These are phyloP conservation scores for Epizoanthus illoricatus DNA, from an alignment of 92 coral and sea anemone species.

Conservation along the genomic window DNA sequence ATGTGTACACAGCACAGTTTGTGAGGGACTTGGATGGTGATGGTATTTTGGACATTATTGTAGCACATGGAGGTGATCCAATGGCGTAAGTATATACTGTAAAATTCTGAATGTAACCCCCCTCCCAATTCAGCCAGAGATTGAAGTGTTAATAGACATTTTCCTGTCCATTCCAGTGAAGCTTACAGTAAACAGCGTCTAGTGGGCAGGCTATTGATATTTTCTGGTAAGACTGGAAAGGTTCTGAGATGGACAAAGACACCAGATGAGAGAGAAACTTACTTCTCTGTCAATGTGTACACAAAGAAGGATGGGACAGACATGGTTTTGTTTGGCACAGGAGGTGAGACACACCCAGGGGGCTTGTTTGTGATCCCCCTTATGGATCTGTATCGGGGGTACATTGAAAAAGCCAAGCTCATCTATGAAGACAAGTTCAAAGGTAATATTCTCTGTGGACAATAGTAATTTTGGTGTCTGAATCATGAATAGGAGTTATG, in stretches of 20 bases:
- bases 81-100: slow-evolving; percentile 71
- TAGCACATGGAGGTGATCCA: slow-evolving; percentile 97
- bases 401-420: slow-evolving; percentile 69
- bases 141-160: too few relatives aligned
- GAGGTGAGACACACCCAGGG: slow-evolving; percentile 97
- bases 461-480: too few relatives aligned
- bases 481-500: too few relatives aligned
- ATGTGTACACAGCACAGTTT: slow-evolving; percentile 92
- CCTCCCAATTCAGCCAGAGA: background rate
- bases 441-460: slow-evolving; percentile 52
- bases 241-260: slow-evolving; percentile 82
- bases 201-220: slow-evolving; percentile 81
- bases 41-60: slow-evolving; percentile 86
- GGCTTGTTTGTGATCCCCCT: slow-evolving; percentile 85
- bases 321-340: slow-evolving; percentile 93
- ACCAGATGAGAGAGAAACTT: slow-evolving; percentile 91
- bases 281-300: slow-evolving; percentile 89
- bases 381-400: slow-evolving; percentile 75
- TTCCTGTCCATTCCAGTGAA: slow-evolving; percentile 53
- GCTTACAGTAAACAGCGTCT: slow-evolving; percentile 81
- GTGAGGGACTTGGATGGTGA: slow-evolving; percentile 90
- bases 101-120: background rate
- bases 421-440: slow-evolving; percentile 86
- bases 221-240: slow-evolving; percentile 92
- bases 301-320: slow-evolving; percentile 81